phyloP scores from a whole-genome alignment of 1,140 invertebrate genomes.

The Leptonema lineaticorne region DNA sequence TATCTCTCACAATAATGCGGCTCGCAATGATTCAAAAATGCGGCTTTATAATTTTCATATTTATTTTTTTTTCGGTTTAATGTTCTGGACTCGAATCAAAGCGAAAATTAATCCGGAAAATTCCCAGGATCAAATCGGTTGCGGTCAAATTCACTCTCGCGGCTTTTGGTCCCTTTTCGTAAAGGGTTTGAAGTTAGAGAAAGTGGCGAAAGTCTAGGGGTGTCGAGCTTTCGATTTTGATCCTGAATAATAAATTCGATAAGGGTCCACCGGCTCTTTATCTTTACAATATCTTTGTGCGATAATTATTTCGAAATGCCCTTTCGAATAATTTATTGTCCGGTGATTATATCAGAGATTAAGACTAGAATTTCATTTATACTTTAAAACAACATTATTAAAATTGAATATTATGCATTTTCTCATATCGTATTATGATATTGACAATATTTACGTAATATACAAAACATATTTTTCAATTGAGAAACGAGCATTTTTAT shows the following conservation, averaged over 20 bases:
- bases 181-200: neutral
- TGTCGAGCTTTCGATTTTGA: neutral
- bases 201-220: slow-evolving; percentile 10
- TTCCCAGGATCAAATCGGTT: neutral
- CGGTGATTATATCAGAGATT: neutral
- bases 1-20: neutral
- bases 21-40: neutral
- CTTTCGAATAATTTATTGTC: neutral
- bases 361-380: neutral
- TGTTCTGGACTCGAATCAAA: neutral
- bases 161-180: neutral
- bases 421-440: too few relatives aligned
- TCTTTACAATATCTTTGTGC: neutral
- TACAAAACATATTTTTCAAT: too few relatives aligned
- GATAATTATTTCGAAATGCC: slow-evolving; percentile 3
- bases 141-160: neutral
- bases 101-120: slow-evolving; percentile 2
- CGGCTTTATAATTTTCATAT: too few relatives aligned
- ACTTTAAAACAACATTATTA: too few relatives aligned
- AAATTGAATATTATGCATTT: too few relatives aligned
- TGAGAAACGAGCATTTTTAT: too few relatives aligned
- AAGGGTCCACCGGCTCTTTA: neutral
- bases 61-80: too few relatives aligned
- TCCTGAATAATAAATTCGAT: neutral
- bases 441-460: too few relatives aligned